Evolutionary conservation across 2,797 vertebrate genomes (phyloP).

Genomic region (Coregonus ussuriensis): DNA sequence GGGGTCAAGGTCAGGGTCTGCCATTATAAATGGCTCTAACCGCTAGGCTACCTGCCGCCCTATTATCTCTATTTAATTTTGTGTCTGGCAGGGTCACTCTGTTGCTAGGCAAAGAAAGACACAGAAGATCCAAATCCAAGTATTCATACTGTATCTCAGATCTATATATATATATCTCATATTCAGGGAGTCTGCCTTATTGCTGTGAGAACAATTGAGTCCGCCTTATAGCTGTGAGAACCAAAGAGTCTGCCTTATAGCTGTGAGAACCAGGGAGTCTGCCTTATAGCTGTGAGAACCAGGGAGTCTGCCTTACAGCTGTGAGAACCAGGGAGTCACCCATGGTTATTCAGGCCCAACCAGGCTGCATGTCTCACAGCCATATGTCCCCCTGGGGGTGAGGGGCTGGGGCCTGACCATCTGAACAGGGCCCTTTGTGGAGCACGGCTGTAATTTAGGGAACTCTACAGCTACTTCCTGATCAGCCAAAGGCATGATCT

Average conservation of each 20-base stretch:
- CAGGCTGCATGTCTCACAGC: slow-evolving; percentile 44
- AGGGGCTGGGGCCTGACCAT: slow-evolving; percentile 46
- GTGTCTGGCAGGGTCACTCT: not conserved
- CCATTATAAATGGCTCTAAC: too few relatives aligned
- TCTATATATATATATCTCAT: slow-evolving; percentile 16
- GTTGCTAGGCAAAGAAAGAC: not conserved
- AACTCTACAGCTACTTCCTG: slow-evolving; percentile 43
- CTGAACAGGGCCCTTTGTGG: slow-evolving; percentile 48
- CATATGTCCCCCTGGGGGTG: slow-evolving; percentile 52
- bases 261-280: slow-evolving; percentile 10
- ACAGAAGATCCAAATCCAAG: not conserved
- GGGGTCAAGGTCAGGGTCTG: too few relatives aligned
- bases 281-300: slow-evolving; percentile 29
- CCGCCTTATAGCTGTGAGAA: slow-evolving; percentile 16
- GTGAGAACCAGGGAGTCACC: not conserved
- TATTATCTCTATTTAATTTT: too few relatives aligned
- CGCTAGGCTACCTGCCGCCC: too few relatives aligned
- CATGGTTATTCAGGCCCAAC: slow-evolving; percentile 5
- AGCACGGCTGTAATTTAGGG: slow-evolving; percentile 36
- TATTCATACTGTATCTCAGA: not conserved
- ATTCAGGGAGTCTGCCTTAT: slow-evolving; percentile 24
- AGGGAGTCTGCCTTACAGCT: slow-evolving; percentile 15
- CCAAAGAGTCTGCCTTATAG: slow-evolving; percentile 24
- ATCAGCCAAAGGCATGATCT: slow-evolving; percentile 27
- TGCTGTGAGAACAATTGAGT: slow-evolving; percentile 11